Evolutionary conservation across 2,888 invertebrate species (phyloP), one percentile per base, ranked within the genome.

Genomic region (Keiferia lycopersicella): DNA sequence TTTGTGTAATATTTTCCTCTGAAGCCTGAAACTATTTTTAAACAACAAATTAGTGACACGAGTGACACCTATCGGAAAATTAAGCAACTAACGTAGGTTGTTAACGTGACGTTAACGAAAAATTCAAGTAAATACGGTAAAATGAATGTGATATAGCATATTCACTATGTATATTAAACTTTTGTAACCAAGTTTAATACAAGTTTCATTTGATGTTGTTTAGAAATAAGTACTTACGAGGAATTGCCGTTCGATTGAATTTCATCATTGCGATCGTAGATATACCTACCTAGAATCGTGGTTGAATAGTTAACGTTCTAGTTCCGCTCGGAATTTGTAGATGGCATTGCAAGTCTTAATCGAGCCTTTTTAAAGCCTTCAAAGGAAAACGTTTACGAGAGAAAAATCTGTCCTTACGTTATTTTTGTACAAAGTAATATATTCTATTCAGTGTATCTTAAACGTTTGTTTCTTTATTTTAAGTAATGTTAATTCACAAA

Each of bases 1-100:
- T 16, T n/a, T 4, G 45, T 45, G n/a, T 51, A 1, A 11, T 7
- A 41, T 12, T 59, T 20, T 22, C 12, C 59, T n/a, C 38, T 65
- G 80, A 84, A 86, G 85, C 86, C 83, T 84, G 82, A 74, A 53
- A 70, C 82, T 86, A 79, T 67, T 83, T 83, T 77, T 83, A 63
- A 80, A 65, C 74, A 66, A 11, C 1, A 2, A 20, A 7, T 16
- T 64, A 67, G 39, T 67, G 83, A 82, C 86, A 85, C 84, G 63
- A 67, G 39, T 67, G 83, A 82, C 86, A 85, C 84, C 88, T 88
- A 16, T 66, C 59, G 66, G 57, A 53, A 53, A 22, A 20, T 51
- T 10, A 41, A 34, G 8, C 7, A 65, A 70, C 59, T n/a, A 41
- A 62, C 60, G 62, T 67, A 67, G 65, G 57, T 26, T 56, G 62